Base-by-base conservation (phyloP, 53 echinoderm and acorn worm species). In the Holothuria scabra region DNA sequence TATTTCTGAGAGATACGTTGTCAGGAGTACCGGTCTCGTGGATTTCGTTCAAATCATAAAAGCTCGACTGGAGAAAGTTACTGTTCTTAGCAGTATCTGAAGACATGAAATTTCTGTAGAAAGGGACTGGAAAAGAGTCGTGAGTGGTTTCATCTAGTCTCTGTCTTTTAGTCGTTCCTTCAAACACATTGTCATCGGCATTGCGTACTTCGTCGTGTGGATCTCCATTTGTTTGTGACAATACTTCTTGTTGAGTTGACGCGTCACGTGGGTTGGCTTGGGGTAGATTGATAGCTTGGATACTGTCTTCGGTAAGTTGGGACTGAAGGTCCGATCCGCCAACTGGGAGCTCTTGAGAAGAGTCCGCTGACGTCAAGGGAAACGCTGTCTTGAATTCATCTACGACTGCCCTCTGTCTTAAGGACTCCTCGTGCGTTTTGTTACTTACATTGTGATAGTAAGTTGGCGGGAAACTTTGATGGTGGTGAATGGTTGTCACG, bases 401-500 rank as follows among this genome's bases (percentile, higher is more conserved):
- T 8, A 44, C 12, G 25, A 72, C 72, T 9, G 44, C 16, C 46
- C 14, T 25, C 12, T 72, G 72, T 44, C 46, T 52, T 52, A 3
- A 52, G 52, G 1, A 16, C 16, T 52, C 22, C 16, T 52, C 22
- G 26, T 7, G 3, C 4, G 44, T 21, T n/a, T 46, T 22, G 16
- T 44, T 48, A 44, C 24, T 19, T 14, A 12, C 48, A 19, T 20
- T 7, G 22, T 20, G 48, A 23, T 44, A 24, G 14, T n/a, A 44
- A 19, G 6, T 24, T 44, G 72, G 49, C 41, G 72, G 72, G 46
- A 72, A 72, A 72, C 25, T 26, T 25, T 72, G 72, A 22, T 44
- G 72, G 48, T 41, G 72, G 16, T 72, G 72, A 72, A 72, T 44
- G 22, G 72, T 72, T 48, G 72, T 44, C 49, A 72, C 48, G 72